phyloP scores from a whole-genome alignment of 2,797 vertebrate genomes.

The Muscicapa striata region DNA sequence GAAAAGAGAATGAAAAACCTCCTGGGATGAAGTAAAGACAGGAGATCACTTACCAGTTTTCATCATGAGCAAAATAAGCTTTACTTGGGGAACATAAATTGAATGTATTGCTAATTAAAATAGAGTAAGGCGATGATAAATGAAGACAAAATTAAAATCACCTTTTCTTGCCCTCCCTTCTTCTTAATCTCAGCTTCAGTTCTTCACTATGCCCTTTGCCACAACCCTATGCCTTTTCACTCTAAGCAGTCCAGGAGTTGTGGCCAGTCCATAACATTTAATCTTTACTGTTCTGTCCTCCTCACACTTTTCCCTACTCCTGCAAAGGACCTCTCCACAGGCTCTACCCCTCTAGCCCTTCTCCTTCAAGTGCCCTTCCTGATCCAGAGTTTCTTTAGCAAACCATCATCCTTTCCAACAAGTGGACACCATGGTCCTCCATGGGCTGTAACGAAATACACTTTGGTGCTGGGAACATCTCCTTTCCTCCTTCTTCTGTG shows the following conservation, averaged over 20 bases:
- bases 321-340: not conserved
- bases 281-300: not conserved
- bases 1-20: not conserved
- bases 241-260: rapidly evolving
- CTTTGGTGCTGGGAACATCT: not conserved
- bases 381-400: not conserved
- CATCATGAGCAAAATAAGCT: not conserved
- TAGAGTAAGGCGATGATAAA: not conserved
- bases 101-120: not conserved
- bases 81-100: not conserved
- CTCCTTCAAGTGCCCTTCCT: rapidly evolving
- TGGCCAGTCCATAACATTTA: not conserved
- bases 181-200: not conserved
- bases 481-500: not conserved
- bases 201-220: not conserved
- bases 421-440: rapidly evolving
- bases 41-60: not conserved
- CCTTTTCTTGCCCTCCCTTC: rapidly evolving
- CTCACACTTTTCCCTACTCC: not conserved
- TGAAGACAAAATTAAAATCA: not conserved
- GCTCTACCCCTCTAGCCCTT: not conserved
- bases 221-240: not conserved
- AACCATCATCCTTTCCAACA: not conserved
- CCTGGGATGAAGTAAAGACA: not conserved
- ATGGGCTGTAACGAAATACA: not conserved